Base-by-base conservation (phyloP, 2,113 vertebrate species). In the Sylvia atricapilla region DNA sequence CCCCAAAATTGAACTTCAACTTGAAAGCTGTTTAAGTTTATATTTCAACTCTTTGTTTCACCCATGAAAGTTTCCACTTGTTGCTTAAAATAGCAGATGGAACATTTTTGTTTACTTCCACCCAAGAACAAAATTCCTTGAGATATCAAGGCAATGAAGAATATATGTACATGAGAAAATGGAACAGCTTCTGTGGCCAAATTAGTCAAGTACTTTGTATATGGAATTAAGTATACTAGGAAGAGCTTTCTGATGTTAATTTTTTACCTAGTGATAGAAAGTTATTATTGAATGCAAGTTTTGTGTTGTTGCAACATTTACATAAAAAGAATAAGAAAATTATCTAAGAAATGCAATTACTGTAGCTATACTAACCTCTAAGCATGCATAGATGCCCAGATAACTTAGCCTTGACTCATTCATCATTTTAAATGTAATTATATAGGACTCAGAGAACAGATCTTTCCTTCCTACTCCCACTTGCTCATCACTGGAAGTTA, bases 21-120 rank as follows among this genome's bases (percentile, higher is more conserved):
- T 87, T 67, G 60, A 95, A 94, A 83, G 87, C 63, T 90, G 78
- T 66, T 95, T 82, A 70, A 96, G 95, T 96, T 97, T 95, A 96
- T 83, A 89, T 93, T 95, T 91, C 91, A 94, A 74, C 55, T 74
- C 78, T 93, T 95, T 88, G 85, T 93, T 95, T 96, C 85, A 90
- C 72, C 49, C 90, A 74, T 52, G 92, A 83, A 96, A 95, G 76
- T 92, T 96, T 95, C 94, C 94, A 95, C 68, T 94, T 90, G 84
- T 91, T 84, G 79, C 95, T 94, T 95, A 95, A 96, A 96, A 97
- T 96, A 95, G 94, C 72, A 64, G 79, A 84, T 0, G 2, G 95
- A 95, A 96, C 93, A 90, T 86, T 96, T 95, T 86, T 96, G 95
- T 97, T 97, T 96, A 96, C 92, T 96, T 96, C 90, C 90, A 86